Conservation (phyloP, 2,113 vertebrate genomes). For the Nothocercus nigrocapillus region DNA sequence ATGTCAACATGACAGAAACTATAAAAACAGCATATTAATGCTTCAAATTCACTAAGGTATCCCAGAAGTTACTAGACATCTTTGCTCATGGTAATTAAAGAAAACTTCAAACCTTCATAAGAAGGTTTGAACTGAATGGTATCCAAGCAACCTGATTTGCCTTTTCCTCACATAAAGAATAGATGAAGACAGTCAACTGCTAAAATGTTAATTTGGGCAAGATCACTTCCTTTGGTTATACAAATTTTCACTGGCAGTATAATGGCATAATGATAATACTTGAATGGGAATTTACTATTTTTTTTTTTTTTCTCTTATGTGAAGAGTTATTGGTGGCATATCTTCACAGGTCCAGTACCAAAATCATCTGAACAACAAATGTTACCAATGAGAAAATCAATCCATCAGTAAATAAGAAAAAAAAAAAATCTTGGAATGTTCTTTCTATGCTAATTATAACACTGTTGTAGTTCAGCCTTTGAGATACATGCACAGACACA, state of each 20-base stretch:
- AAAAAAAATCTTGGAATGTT: not conserved
- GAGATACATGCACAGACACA: fast-evolving
- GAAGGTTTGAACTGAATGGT: not conserved
- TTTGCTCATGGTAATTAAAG: not conserved
- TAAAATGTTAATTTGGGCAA: not conserved
- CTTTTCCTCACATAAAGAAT: not conserved
- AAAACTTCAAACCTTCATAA: not conserved
- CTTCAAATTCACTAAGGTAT: not conserved
- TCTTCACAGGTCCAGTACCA: not conserved
- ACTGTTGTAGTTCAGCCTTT: not conserved
- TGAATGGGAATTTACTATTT: not conserved
- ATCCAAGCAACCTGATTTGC: constrained; percentile 21
- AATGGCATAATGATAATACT: not conserved
- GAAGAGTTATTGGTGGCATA: not conserved
- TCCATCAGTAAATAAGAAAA: not conserved
- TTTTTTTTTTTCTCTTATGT: not conserved
- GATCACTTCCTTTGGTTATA: not conserved
- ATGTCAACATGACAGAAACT: too few relatives aligned
- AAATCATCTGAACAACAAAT: not conserved
- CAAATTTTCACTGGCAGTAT: not conserved
- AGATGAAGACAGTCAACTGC: not conserved
- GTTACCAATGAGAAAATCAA: not conserved
- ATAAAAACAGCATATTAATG: not conserved
- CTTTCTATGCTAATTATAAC: not conserved
- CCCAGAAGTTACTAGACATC: not conserved